These are phyloP conservation scores for Chaetogeoica ovagalla DNA, from an alignment of 2,888 invertebrate species.

Conservation along the genomic window DNA sequence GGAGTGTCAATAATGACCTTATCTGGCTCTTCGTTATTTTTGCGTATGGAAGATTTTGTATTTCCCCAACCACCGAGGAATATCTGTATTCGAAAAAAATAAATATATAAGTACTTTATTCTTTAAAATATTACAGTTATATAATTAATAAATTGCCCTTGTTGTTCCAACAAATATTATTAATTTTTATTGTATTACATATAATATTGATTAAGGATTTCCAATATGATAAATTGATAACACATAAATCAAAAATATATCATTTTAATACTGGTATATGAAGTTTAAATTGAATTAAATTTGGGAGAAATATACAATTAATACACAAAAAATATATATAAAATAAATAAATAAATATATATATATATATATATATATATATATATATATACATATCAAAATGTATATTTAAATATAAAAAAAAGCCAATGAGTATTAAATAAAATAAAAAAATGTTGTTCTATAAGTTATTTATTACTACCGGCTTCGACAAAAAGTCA, in stretches of 20 bases:
- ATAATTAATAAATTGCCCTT: neutral
- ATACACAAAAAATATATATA: no score
- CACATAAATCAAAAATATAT: neutral
- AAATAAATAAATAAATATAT: no score
- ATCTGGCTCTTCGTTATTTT: slow-evolving; percentile 76
- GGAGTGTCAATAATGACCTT: slow-evolving; percentile 73
- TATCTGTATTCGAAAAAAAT: slow-evolving; percentile 62
- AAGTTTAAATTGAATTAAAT: neutral
- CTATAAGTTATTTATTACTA: no score
- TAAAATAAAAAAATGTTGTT: no score
- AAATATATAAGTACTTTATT: neutral
- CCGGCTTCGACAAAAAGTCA: no score
- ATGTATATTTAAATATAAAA: no score
- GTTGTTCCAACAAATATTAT: no score
- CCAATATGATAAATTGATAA: neutral
- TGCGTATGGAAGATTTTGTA: slow-evolving; percentile 79
- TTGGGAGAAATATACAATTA: neutral
- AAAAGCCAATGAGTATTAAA: no score
- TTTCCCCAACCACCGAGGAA: slow-evolving; percentile 90
- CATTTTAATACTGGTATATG: neutral
- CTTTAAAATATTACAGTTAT: slow-evolving; percentile 30
- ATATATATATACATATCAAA: no score
- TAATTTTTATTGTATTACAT: no score
- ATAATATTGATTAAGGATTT: no score
- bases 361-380: no score